Evolutionary conservation across 2,113 vertebrate species (phyloP).

Genomic region (Cyprinodon brontotheroides): DNA sequence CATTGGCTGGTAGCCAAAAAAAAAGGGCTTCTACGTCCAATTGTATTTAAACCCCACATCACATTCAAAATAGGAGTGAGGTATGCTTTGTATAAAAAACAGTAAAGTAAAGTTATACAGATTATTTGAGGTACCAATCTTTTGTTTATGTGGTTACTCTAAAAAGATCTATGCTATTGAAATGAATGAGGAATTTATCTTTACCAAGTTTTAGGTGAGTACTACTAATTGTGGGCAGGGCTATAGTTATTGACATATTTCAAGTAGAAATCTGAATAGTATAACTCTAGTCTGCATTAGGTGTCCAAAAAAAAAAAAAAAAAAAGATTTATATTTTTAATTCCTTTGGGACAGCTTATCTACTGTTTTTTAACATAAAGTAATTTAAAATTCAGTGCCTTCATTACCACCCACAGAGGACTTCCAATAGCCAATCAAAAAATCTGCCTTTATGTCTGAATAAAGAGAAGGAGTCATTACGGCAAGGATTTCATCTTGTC

Average conservation of each 20-base stretch:
- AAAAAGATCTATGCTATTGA: too few species aligned
- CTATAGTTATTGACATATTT: not conserved
- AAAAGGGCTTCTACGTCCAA: not conserved
- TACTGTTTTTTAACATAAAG: constrained; percentile 60
- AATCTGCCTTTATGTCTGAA: constrained; percentile 49
- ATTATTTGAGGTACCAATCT: not conserved
- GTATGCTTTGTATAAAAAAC: not conserved
- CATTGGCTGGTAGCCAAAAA: not conserved
- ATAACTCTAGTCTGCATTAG: not conserved
- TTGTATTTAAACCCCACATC: not conserved
- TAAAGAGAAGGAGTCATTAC: constrained; percentile 45
- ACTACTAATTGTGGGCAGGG: not conserved
- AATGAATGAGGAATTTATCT: not conserved
- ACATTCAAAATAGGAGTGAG: not conserved
- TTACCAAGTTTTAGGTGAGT: not conserved
- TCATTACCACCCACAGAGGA: constrained; percentile 63
- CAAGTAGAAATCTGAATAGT: not conserved
- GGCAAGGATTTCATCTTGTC: constrained; percentile 49
- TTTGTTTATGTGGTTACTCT: too few species aligned
- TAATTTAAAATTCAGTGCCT: constrained; percentile 65
- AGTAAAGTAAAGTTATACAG: not conserved
- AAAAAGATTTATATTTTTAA: constrained; percentile 30
- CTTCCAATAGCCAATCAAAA: constrained; percentile 58
- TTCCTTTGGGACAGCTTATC: constrained; percentile 50
- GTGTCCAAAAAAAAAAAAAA: not conserved